These are phyloP conservation scores for Ptiloglossa arizonensis DNA, from an alignment of 1,140 invertebrate species.

Conservation along the genomic window DNA sequence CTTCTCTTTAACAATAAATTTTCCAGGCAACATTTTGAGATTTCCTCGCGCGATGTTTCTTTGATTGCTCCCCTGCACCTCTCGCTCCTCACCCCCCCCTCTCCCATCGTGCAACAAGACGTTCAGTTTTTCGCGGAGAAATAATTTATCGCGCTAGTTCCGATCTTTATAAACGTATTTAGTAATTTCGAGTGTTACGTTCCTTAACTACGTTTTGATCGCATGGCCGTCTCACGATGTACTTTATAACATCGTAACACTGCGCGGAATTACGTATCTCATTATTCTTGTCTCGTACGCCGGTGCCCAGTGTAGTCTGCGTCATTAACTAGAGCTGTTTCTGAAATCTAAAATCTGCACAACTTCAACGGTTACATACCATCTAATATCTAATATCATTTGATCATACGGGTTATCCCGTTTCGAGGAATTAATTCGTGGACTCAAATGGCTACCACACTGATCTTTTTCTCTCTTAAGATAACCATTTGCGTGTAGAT, in stretches of 20 bases:
- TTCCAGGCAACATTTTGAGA: background rate
- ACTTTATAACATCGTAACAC: slow-evolving; percentile 38
- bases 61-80: no score
- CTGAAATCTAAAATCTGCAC: slow-evolving; percentile 12
- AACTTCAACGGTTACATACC: background rate
- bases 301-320: slow-evolving; percentile 5
- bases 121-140: background rate
- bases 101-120: background rate
- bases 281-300: slow-evolving; percentile 36
- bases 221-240: slow-evolving; percentile 26
- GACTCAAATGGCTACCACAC: no score
- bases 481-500: no score
- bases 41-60: no score
- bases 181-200: slow-evolving; percentile 20
- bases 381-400: no score
- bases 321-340: slow-evolving; percentile 27
- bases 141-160: slow-evolving; percentile 16
- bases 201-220: slow-evolving; percentile 43
- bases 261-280: slow-evolving; percentile 36
- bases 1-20: no score
- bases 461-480: no score
- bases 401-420: background rate
- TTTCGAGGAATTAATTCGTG: background rate
- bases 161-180: slow-evolving; percentile 42
- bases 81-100: no score